These are phyloP conservation scores for Dicrurus megarhynchus DNA, from an alignment of 2,113 vertebrate species.

Conservation along the genomic window DNA sequence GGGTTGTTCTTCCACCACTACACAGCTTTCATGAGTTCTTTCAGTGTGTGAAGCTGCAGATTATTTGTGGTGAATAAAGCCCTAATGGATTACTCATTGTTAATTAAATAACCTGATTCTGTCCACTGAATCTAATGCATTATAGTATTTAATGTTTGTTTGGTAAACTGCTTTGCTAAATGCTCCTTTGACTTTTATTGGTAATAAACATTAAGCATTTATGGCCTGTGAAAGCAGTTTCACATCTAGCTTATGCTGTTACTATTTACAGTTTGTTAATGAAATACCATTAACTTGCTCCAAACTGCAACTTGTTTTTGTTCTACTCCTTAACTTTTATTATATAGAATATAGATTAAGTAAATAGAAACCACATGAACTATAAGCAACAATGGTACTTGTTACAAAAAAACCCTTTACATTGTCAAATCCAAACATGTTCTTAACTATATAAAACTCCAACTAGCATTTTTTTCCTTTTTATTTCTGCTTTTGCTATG, in stretches of 20 bases:
- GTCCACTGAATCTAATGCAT: slow-evolving; percentile 78
- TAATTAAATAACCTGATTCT: slow-evolving; percentile 80
- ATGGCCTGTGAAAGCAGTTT: slow-evolving; percentile 78
- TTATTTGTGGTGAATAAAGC: slow-evolving; percentile 72
- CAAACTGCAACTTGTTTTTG: slow-evolving; percentile 72
- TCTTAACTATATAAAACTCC: not conserved
- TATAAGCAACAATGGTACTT: not conserved
- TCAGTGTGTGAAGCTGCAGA: slow-evolving; percentile 38
- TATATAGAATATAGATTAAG: slow-evolving; percentile 40
- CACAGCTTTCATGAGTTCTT: not conserved
- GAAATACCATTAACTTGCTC: slow-evolving; percentile 75
- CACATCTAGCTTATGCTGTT: slow-evolving; percentile 74
- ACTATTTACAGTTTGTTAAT: slow-evolving; percentile 81
- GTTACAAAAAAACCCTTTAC: not conserved
- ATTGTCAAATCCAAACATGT: not conserved
- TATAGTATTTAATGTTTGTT: slow-evolving; percentile 82
- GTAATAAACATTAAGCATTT: slow-evolving; percentile 85
- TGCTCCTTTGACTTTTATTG: slow-evolving; percentile 84
- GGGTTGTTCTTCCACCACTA: not conserved
- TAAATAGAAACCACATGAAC: slow-evolving; percentile 33
- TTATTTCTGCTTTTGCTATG: not conserved
- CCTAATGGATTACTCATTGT: slow-evolving; percentile 73
- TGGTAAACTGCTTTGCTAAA: slow-evolving; percentile 82
- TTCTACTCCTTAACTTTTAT: slow-evolving; percentile 73
- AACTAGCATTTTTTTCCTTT: not conserved